Base-by-base conservation (phyloP, 1,140 invertebrate genomes). In the Ectropis grisescens region DNA sequence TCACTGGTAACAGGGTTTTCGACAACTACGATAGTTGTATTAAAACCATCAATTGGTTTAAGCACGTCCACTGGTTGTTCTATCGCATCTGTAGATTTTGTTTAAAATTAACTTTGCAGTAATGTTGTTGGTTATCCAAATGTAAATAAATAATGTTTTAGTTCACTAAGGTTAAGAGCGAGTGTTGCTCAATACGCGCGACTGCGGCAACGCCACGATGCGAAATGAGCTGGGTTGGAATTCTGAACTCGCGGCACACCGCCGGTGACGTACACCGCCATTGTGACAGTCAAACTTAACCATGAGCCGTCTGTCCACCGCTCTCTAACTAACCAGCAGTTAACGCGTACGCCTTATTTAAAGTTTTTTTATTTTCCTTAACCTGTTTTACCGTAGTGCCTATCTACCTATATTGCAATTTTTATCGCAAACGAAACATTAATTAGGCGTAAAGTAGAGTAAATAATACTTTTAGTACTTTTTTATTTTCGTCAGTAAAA, bases 81-180 rank as follows among this genome's bases (percentile, higher is more conserved):
- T 59, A 70, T 53, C 48, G 65, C 33, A 74, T 81, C 76, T 81
- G 76, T 76, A 69, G 72, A 69, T 65, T 60, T 67, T 74, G 62
- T 64, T 37, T 55, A 68, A 70, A 70, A 67, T 37, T 65, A 52
- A 50, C 59, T 80, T 61, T 54, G 50, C 41, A 53, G 16, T 30
- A 2, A 48, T 47, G 39, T 41, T 48, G 16, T 41, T 39, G 14
- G 9, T 26, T 44, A 19, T 33, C 3, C 24, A 10, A 10, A 3
- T 26, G 6, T n/a, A 26, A 26, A 10, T 26, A 36, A 51, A 41
- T 27, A 15, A n/a, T n/a, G 10, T 26, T n/a, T n/a, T 26, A 3
- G 24, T 26, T 6, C 4, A 4, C 9, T 4, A 22, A 22, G 4
- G 19, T 22, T 22, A 22, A 5, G 4, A 22, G n/a, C n/a, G n/a